A percentile compares a stretch with the other conserved stretches of the same genome.
Conservation (phyloP, 2,797 vertebrate genomes). For the Vultur gryphus region DNA sequence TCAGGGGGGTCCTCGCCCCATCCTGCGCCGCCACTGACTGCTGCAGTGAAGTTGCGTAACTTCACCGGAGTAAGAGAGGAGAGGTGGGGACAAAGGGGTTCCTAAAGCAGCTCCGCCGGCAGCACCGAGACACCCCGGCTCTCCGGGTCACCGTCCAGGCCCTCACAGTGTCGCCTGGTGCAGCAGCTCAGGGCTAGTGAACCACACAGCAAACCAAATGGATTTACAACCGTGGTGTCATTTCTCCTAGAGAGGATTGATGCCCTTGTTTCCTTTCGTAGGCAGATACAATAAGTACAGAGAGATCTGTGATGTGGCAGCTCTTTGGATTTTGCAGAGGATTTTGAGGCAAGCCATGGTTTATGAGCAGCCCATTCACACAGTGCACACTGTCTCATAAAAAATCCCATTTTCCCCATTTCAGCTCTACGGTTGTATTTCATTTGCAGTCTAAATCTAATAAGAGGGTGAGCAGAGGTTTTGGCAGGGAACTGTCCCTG, state of each 20-base stretch:
- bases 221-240: not conserved
- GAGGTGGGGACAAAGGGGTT: not conserved
- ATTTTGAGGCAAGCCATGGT: not conserved
- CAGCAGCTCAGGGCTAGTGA: not conserved
- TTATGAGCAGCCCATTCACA: slow-evolving; percentile 4
- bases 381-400: not conserved
- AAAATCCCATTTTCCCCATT: not conserved
- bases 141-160: not conserved
- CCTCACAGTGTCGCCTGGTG: accelerated
- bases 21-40: accelerated
- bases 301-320: not conserved
- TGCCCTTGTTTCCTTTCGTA: not conserved
- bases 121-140: not conserved
- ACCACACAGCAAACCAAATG: not conserved
- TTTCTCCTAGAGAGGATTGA: not conserved
- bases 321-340: not conserved
- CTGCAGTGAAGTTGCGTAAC: not conserved
- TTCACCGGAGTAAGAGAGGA: not conserved
- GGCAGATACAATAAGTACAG: not conserved
- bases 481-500: not conserved
- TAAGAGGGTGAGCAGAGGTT: not conserved
- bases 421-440: not conserved
- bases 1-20: not conserved
- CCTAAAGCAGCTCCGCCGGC: not conserved
- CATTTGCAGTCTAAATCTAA: not conserved